A percentile compares a stretch with the other conserved stretches of the same genome.
Conservation (phyloP, 1,140 invertebrate genomes). For the Drosophila nasuta region DNA sequence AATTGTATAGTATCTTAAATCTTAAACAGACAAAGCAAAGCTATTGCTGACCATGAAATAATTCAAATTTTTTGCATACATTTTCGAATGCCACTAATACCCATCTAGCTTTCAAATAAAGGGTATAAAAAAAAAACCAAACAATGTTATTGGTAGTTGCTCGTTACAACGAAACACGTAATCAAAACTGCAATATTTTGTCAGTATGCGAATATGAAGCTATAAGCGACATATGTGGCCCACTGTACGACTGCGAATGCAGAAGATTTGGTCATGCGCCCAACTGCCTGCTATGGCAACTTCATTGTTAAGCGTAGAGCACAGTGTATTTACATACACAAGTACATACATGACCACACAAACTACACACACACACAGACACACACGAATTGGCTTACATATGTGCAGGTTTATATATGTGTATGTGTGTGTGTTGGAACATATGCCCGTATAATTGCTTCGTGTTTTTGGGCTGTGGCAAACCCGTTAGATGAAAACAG, state of each 20-base stretch:
- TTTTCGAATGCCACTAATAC: too few relatives aligned
- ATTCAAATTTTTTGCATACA: too few relatives aligned
- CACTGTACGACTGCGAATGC: conserved; percentile 6
- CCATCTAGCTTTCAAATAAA: too few relatives aligned
- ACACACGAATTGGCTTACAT: background rate
- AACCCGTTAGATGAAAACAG: conserved; percentile 13
- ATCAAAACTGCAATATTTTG: conserved; percentile 28
- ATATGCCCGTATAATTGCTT: conserved; percentile 25
- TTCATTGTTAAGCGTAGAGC: conserved; percentile 21
- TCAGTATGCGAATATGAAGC: background rate
- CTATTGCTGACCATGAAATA: too few relatives aligned
- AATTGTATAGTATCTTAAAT: too few relatives aligned
- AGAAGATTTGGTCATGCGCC: conserved; percentile 23
- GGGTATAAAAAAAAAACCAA: background rate
- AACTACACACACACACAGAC: conserved; percentile 15
- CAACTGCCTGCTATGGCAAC: conserved; percentile 20
- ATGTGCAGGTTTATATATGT: background rate
- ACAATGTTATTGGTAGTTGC: background rate
- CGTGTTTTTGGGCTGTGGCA: conserved; percentile 21
- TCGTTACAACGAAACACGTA: background rate
- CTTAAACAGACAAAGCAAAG: too few relatives aligned
- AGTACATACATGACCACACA: conserved; percentile 17
- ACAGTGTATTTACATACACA: conserved; percentile 14
- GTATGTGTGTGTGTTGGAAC: background rate
- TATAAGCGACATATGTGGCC: background rate